A percentile compares a stretch with the other conserved stretches of the same genome.
Evolutionary conservation across 2,888 invertebrate genomes (phyloP).

Genomic region (Embidobia sp.): DNA sequence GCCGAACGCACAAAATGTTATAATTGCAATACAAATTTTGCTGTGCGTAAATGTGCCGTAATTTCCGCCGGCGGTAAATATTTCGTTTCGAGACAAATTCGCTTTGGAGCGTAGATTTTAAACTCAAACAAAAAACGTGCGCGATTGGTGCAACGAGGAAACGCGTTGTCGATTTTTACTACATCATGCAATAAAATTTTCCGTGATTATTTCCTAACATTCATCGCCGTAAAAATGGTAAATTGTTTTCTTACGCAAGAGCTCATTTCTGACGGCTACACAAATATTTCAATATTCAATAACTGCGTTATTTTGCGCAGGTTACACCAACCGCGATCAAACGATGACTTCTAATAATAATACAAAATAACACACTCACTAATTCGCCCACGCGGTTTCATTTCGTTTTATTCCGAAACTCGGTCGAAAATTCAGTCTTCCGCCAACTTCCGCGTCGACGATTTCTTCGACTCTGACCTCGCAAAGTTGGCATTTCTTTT

Average conservation of each 20-base stretch:
- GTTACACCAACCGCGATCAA: slow-evolving; percentile 27
- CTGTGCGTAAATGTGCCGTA: too few relatives aligned
- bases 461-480: too few relatives aligned
- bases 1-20: too few relatives aligned
- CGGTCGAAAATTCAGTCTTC: slow-evolving; percentile 72
- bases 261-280: neutral
- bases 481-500: neutral
- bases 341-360: slow-evolving; percentile 63
- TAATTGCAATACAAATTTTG: too few relatives aligned
- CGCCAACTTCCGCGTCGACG: slow-evolving; percentile 69
- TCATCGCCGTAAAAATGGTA: slow-evolving; percentile 11
- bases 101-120: too few relatives aligned
- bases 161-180: neutral
- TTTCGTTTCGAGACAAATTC: too few relatives aligned
- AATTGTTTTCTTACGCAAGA: slow-evolving; percentile 29
- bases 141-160: neutral
- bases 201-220: neutral
- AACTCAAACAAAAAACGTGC: too few relatives aligned
- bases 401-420: slow-evolving; percentile 66
- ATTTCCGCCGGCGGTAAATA: too few relatives aligned
- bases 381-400: slow-evolving; percentile 69
- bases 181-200: slow-evolving; percentile 1
- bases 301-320: slow-evolving; percentile 22
- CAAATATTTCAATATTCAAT: slow-evolving; percentile 38
- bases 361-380: slow-evolving; percentile 47